Base-by-base conservation (phyloP, 2,888 invertebrate species). In the Allacma fusca region DNA sequence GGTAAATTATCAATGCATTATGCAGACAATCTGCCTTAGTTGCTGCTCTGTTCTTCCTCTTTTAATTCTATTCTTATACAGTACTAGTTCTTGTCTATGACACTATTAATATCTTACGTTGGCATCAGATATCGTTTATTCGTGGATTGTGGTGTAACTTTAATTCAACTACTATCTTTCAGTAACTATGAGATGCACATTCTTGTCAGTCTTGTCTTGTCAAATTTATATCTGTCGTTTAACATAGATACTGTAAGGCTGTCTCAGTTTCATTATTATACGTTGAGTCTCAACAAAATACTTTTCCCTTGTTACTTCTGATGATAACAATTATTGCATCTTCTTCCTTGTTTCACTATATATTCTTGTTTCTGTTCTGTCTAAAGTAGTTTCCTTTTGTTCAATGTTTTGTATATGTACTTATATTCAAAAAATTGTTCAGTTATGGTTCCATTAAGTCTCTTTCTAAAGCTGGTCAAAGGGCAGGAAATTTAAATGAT, bases 1-100 rank as follows among this genome's bases (percentile, higher is more conserved):
- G 78, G 78, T 78, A 78, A 78, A 75, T 67, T 12, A 67, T 59
- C 70, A 69, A 76, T 76, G 68, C 68, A 65, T 44, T 75, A 26
- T 34, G 43, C 70, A 76, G 62, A 76, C 23, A 59, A 59, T 59
- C 69, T 76, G 26, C 76, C 67, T 67, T 75, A 68, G 40, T 68
- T 72, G 43, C 74, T 62, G 43, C 64, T 65, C 24, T 59, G 34
- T 24, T 28, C 62, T 62, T 62, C 26, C 23, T 62, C 62, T 62
- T 9, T 62, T 62, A 9, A 9, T 62, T 57, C 4, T 21, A 57
- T 16, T 62, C 1, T 62, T 5, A 23, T 9, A 59, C 59, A 23
- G 59, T 59, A 9, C 34, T 34, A n/a, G 26, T 34, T 29, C 40
- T 21, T 40, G n/a, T 68, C 5, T 34, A 24, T 19, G 1, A 34